Percentiles rank a stretch among this genome's conserved stretches.
Conservation (phyloP, 2,888 invertebrate genomes). For the Acanthosepion lycidas region DNA sequence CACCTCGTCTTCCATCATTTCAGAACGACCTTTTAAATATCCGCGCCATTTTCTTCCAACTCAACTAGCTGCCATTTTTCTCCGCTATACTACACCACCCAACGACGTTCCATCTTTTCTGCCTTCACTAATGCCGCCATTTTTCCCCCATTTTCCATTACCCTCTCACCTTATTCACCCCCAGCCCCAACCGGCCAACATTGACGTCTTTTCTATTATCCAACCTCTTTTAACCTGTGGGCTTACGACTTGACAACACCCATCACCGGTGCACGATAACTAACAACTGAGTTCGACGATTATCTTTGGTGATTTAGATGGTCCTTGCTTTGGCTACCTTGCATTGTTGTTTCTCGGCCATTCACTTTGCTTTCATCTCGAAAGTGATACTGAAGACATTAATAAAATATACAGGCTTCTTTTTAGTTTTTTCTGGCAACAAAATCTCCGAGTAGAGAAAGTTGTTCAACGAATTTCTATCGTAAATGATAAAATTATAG, state of each 20-base stretch:
- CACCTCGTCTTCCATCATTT: not conserved
- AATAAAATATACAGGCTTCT: too few species aligned
- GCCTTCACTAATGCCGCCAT: not conserved
- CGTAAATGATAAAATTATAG: too few species aligned
- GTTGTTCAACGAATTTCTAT: too few species aligned
- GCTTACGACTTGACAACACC: not conserved
- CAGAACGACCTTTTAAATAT: not conserved
- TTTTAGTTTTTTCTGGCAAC: too few species aligned
- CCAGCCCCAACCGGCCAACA: not conserved
- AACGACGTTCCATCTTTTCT: too few species aligned
- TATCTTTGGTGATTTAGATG: not conserved
- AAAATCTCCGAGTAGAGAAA: too few species aligned
- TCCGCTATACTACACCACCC: too few species aligned
- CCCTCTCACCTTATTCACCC: not conserved
- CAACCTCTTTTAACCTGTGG: slow-evolving; percentile 33
- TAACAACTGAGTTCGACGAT: not conserved
- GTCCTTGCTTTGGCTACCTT: not conserved
- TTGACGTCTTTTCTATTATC: not conserved
- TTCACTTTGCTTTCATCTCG: not conserved
- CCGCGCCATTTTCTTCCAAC: not conserved
- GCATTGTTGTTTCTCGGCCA: not conserved
- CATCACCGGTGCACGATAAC: not conserved
- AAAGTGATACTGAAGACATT: not conserved
- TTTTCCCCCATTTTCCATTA: not conserved
- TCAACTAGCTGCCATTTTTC: too few species aligned